Base-by-base conservation (phyloP, 2,113 vertebrate genomes). In the Donacobius atricapilla region DNA sequence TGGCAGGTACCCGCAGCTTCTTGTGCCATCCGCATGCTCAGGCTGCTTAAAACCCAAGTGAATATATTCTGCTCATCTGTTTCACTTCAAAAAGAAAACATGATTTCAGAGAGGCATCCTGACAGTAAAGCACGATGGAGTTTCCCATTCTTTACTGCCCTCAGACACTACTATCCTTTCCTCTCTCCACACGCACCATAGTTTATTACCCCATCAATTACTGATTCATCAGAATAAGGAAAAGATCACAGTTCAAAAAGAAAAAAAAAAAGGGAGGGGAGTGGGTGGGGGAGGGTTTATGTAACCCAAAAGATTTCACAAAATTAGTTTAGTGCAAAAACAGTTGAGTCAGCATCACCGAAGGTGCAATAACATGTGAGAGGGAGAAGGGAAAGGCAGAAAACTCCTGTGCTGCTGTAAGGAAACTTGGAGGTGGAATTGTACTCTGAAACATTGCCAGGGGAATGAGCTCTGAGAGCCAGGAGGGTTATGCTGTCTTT, bases 261-360 rank as follows among this genome's bases (percentile, higher is more conserved):
- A 25, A 56, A 44, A 37, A 19, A 0, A 0, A 23, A 57, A 56
- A 54, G 0, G 1, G 9, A 5, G 13, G 15, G 9, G 28, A 18
- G 79, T 33, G 33, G 20, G 44, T 35, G 75, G 20, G 60, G 65
- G 39, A 78, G 54, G 18, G 19, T 81, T 96, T 94, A 96, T 83
- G 45, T 93, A 95, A 95, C 45, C 37, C 58, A 77, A 42, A 92
- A 83, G n/a, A 76, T 58, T 75, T 89, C 37, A 76, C 71, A 77
- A 58, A 79, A 92, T 88, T 58, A 90, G 14, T 92, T 96, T 80
- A 92, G 54, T 7, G 1, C 56, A 90, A 68, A 93, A 97, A 64
- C 20, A 37, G 79, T 94, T 95, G 94, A 91, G 88, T 95, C 92
- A 93, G 83, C 92, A 83, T 65, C 90, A n/a, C 50, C 2, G 2